phyloP scores from a whole-genome alignment of 2,888 invertebrate species.

The Amblyteles armatorius region DNA sequence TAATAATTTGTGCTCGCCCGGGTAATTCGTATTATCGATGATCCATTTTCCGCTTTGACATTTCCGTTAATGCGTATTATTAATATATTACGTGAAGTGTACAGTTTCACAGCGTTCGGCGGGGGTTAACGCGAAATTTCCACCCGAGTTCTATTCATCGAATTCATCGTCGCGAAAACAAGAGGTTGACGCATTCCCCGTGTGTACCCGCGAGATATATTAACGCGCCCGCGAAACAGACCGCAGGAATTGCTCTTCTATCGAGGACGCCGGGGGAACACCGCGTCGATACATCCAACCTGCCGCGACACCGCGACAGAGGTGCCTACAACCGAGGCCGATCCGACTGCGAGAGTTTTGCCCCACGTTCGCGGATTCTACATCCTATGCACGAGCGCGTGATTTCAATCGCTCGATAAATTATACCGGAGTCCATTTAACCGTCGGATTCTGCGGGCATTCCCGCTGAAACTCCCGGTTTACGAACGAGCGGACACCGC shows the following conservation, averaged over 20 bases:
- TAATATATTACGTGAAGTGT: constrained; percentile 14
- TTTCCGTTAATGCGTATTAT: constrained; percentile 53
- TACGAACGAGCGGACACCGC: constrained; percentile 54
- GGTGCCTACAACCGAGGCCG: constrained; percentile 40
- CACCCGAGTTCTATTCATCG: constrained; percentile 40
- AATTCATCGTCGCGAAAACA: constrained; percentile 58
- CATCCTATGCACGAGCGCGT: constrained; percentile 42
- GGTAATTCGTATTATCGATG: constrained; percentile 73
- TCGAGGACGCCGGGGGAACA: constrained; percentile 33
- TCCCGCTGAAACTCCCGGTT: constrained; percentile 49
- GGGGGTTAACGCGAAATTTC: constrained; percentile 25
- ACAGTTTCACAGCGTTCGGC: constrained; percentile 20
- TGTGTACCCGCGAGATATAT: constrained; percentile 43
- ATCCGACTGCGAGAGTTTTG: constrained; percentile 54
- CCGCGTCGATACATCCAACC: constrained; percentile 27
- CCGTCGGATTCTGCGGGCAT: constrained; percentile 64
- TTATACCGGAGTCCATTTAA: constrained; percentile 73
- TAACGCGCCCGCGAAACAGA: constrained; percentile 43
- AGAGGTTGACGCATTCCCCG: constrained; percentile 38
- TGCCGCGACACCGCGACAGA: constrained; percentile 18
- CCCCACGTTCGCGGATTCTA: constrained; percentile 37
- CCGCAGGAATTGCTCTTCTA: constrained; percentile 50
- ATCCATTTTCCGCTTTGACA: constrained; percentile 63
- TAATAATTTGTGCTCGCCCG: constrained; percentile 60
- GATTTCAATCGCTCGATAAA: constrained; percentile 73